Evolutionary conservation across 2,888 invertebrate genomes (phyloP), one percentile per base, ranked within the genome.

Genomic region (Nasonia oneida): DNA sequence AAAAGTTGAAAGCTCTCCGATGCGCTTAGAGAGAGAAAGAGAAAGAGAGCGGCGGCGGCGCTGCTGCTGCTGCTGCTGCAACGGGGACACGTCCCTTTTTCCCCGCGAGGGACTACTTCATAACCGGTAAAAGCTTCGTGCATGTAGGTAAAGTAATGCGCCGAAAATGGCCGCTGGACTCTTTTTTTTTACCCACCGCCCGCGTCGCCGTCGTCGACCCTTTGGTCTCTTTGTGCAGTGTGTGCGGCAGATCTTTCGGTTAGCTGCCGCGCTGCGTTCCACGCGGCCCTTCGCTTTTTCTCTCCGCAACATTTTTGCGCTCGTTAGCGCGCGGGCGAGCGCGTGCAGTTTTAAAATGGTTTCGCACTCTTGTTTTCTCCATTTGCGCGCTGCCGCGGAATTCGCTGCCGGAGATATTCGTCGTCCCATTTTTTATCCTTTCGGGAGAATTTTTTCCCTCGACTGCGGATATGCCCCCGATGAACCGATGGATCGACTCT

Each of bases 51-150:
- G 33, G 14, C 14, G 29, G 1, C 29, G 29, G n/a, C n/a, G 23
- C 23, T 23, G 23, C 23, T 23, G 23, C 23, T 23, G 23, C 23
- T 29, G n/a, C 37, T 18, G 29, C 23, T 5, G 42, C 15, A 10
- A 61, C 39, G 50, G 71, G 39, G 50, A 53, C 29, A 8, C 29
- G 64, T 33, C 50, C 29, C n/a, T 39, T 39, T 61, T 61, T 74
- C 77, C 14, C 73, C 70, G 37, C 86, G 83, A 50, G 86, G 86
- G 81, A 84, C 77, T 82, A 78, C 81, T 84, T 86, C 86, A 84
- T 84, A 84, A 84, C 83, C 86, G 81, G 85, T 88, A 88, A 88
- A 88, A 88, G 88, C 88, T 83, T 81, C 81, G 57, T 67, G 33
- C 33, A 67, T 50, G 23, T 42, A 79, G 79, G 82, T 67, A 84